Evolutionary conservation across 2,797 vertebrate species (phyloP), one percentile per base, ranked within the genome.

Genomic region (Onychomys torridus): DNA sequence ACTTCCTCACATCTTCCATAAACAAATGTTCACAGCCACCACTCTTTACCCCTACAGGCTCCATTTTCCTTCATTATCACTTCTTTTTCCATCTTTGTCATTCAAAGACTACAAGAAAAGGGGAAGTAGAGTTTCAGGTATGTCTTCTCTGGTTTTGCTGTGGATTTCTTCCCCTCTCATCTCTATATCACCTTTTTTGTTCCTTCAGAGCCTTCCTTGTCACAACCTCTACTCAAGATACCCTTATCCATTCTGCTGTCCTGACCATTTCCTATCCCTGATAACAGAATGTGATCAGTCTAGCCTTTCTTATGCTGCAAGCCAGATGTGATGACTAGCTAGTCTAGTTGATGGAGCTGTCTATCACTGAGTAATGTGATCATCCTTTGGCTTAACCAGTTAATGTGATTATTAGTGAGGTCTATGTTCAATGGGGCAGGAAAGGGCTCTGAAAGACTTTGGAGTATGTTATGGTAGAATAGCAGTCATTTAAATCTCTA

Each of bases 341-440:
- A n/a, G 29, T 59, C 46, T 84, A 65, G 75, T 84, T 65, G 46
- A 46, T 57, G 27, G 34, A 40, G 17, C 73, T 75, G 9, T 49
- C 37, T 87, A 52, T 86, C 27, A 52, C 37, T 86, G 76, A 34
- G 34, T 90, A 86, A 59, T 69, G 23, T 95, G 29, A 81, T 76
- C 46, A 73, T 59, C 25, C n/a, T 12, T 43, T 67, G n/a, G 78
- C n/a, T 73, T 52, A 88, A 34, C 75, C 13, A 65, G 49, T 89
- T 67, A 76, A 59, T 90, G 90, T 90, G 49, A 85, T 34, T 87
- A 82, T 87, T 82, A 83, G 76, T 82, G 27, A 46, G 90, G 21
- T 34, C 75, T 37, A 55, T 23, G 57, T 49, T 52, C 88, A 91
- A 9, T 75, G 10, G 63, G 32, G 78, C 34, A 93, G 21, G n/a